Evolutionary conservation across 2,797 vertebrate genomes (phyloP), one percentile per base, ranked within the genome.

Genomic region (Coluber constrictor): DNA sequence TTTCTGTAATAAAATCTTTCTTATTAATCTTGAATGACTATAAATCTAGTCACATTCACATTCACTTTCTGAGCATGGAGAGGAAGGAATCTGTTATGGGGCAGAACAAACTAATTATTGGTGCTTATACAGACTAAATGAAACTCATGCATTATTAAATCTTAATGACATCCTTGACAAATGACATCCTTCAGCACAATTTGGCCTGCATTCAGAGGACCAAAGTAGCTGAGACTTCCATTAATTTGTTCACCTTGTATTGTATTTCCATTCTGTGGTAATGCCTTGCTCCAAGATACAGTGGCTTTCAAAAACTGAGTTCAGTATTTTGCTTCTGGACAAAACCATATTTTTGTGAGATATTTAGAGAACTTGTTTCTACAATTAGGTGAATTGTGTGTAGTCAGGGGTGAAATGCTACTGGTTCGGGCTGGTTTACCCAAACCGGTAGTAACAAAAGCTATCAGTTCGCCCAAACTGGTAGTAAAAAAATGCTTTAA

Each of bases 31-130:
- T 56, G 56, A 43, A 54, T 91, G 10, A 95, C 3, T 63, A 1
- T 0, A 18, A 63, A 6, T 90, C 23, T 94, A 88, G 89, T 66
- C 57, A 88, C 3, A 88, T 91, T 93, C 37, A 61, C 3, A 57
- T 88, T 56, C 60, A 10, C 4, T 94, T 95, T 13, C 86, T 4
- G 74, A 91, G 18, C 51, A 91, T 94, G 32, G 5, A 70, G 47
- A 89, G 86, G 88, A 15, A 51, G 37, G 86, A 89, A 61, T 29
- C 6, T 56, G n/a, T 55, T 83, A 51, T 0, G 63, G 56, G 92
- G 93, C 88, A 90, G 63, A 94, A 43, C 55, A 93, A 87, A 92
- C 91, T 86, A 92, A 94, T 90, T 86, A 86, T 92, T 92, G 63
- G 60, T 0, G 91, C 94, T 23, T 0, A 8, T 87, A 61, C 66